Evolutionary conservation across 2,888 invertebrate genomes (phyloP), one percentile per base, ranked within the genome.

Genomic region (Dynastes hyllus): DNA sequence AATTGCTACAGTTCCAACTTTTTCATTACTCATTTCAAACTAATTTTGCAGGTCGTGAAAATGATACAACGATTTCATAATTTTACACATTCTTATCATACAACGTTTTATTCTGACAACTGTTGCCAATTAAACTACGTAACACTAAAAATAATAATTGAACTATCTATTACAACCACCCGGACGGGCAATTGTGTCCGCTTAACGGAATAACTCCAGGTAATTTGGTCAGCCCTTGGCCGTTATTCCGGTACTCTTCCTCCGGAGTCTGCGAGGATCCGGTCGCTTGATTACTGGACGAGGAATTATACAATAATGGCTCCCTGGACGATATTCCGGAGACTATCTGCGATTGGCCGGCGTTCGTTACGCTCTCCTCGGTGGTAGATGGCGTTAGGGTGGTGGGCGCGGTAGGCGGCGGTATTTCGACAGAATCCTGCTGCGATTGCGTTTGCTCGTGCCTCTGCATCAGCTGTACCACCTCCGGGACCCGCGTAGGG

Each of bases 121-220:
- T 27, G 11, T 61, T 13, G 29, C 27, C 27, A 61, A 27, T 22
- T 61, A 61, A 29, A 11, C 16, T 29, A 22, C 29, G 22, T 29
- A 29, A 29, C 8, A 29, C 27, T 22, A 61, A 16, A 22, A 58
- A 58, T 58, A 51, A 73, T 67, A 78, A 78, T 73, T 76, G 67
- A 50, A 45, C 69, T 77, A 77, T 51, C 76, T 78, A 81, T 83
- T 88, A 89, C 83, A 89, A 92, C 94, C 94, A 94, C 83, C 94
- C 94, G 71, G 93, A 91, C 81, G 93, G 92, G 86, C 92, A 92
- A 88, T 93, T 93, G 89, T 94, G 94, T 1, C 94, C 94, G 88
- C 93, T 93, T 84, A 94, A 91, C 83, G 94, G 94, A 86, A 94
- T 94, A 81, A 95, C 93, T 82, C 94, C 94, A 16, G 94, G 93